Evolutionary conservation across 1,140 invertebrate genomes (phyloP).

Genomic region (Daktulosphaira vitifoliae): DNA sequence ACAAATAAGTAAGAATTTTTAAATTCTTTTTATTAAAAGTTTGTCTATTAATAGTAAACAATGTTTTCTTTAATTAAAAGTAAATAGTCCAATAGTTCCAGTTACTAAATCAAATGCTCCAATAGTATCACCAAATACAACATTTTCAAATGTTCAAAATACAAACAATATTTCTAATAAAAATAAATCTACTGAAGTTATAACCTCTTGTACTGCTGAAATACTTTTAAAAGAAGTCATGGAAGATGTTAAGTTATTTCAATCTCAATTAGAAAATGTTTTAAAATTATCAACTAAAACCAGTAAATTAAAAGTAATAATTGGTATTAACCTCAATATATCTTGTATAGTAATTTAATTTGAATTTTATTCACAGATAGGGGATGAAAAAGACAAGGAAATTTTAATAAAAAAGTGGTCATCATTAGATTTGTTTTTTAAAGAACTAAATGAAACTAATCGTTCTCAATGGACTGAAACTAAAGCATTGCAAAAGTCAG

Average conservation of each 20-base stretch:
- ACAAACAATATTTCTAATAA: not conserved
- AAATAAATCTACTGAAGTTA: conserved; percentile 5
- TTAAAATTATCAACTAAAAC: conserved; percentile 19
- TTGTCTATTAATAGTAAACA: no score
- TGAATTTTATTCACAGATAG: conserved; percentile 1
- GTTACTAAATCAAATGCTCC: not conserved
- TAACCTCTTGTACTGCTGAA: not conserved
- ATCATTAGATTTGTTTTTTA: conserved; percentile 19
- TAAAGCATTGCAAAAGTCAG: conserved; percentile 26
- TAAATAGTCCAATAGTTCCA: not conserved
- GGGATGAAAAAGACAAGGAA: conserved; percentile 26
- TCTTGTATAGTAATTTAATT: not conserved
- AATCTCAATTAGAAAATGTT: conserved; percentile 3
- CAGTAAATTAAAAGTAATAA: conserved; percentile 10
- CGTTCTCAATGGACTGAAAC: conserved; percentile 8
- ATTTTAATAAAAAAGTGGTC: conserved; percentile 18
- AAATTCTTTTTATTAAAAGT: no score
- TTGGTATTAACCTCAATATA: no score
- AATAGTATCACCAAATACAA: not conserved
- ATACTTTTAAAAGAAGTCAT: conserved; percentile 11
- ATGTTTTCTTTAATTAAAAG: not conserved
- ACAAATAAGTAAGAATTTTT: not conserved
- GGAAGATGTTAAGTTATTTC: conserved; percentile 16
- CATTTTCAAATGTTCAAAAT: not conserved
- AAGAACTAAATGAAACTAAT: conserved; percentile 28